Evolutionary conservation across 2,113 vertebrate species (phyloP).

Genomic region (Syrrhaptes paradoxus): DNA sequence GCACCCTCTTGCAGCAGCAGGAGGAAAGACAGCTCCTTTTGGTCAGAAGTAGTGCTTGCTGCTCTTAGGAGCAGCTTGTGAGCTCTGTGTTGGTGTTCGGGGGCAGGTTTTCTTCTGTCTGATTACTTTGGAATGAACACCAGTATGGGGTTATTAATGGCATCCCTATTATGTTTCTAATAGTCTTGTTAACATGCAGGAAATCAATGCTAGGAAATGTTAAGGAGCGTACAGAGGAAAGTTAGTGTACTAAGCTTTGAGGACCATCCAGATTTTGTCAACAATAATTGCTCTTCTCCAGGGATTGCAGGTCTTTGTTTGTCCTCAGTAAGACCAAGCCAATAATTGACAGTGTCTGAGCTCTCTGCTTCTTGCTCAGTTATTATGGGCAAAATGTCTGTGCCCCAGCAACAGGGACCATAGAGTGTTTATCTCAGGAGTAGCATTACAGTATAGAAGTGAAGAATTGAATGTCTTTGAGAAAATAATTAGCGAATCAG

Average conservation of each 20-base stretch:
- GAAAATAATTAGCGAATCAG: not conserved
- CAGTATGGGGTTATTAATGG: not conserved
- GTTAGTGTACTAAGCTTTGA: not conserved
- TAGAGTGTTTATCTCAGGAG: not conserved
- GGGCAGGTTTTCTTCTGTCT: not conserved
- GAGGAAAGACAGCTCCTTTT: not conserved
- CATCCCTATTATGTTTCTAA: not conserved
- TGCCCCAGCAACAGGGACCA: not conserved
- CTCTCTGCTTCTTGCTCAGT: not conserved
- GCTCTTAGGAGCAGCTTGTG: not conserved
- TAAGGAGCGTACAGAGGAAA: not conserved
- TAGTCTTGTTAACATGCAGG: not conserved
- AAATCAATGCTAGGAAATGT: not conserved
- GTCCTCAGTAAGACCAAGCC: not conserved
- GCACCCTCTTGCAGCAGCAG: not conserved
- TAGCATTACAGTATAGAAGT: not conserved
- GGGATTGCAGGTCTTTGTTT: not conserved
- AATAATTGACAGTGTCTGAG: not conserved
- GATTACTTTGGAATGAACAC: not conserved
- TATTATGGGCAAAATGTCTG: not conserved
- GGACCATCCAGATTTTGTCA: not conserved
- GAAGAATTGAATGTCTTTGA: not conserved
- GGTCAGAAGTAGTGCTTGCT: not conserved
- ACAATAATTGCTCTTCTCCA: not conserved
- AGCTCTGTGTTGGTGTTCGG: not conserved